Evolutionary conservation across 2,797 vertebrate genomes (phyloP).

Genomic region (Neosilurus hyrtlii): DNA sequence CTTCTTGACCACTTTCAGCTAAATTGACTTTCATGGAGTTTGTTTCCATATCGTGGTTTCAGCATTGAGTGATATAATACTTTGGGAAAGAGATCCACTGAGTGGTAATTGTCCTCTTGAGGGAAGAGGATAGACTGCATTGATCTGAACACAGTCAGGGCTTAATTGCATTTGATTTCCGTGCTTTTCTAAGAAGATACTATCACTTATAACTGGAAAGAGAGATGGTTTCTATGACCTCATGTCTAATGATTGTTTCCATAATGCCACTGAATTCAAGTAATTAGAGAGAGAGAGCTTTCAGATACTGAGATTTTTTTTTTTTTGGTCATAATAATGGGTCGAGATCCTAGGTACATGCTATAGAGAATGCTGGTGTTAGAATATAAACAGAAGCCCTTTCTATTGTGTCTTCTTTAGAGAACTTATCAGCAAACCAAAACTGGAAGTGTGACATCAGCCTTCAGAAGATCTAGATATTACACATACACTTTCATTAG

Average conservation of each 20-base stretch:
- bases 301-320: neutral
- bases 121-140: slow-evolving; percentile 38
- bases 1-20: neutral
- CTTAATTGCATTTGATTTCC: slow-evolving; percentile 54
- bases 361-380: neutral
- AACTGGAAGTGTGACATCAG: slow-evolving; percentile 5
- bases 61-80: neutral
- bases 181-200: slow-evolving; percentile 38
- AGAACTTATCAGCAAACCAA: neutral
- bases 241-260: neutral
- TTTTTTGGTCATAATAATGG: neutral
- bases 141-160: slow-evolving; percentile 46
- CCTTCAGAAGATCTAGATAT: slow-evolving; percentile 16
- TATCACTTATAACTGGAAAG: slow-evolving; percentile 47
- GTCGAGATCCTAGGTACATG: neutral
- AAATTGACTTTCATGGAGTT: slow-evolving; percentile 11
- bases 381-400: neutral
- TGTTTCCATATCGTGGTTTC: slow-evolving; percentile 9
- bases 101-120: slow-evolving; percentile 43
- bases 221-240: neutral
- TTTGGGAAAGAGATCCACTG: slow-evolving; percentile 10
- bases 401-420: neutral
- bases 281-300: neutral
- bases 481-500: slow-evolving; percentile 3
- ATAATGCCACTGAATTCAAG: neutral